Evolutionary conservation across 23 tunicate genomes (phyloP), one percentile per base, ranked within the genome.

Genomic region (Ascidia mentula): DNA sequence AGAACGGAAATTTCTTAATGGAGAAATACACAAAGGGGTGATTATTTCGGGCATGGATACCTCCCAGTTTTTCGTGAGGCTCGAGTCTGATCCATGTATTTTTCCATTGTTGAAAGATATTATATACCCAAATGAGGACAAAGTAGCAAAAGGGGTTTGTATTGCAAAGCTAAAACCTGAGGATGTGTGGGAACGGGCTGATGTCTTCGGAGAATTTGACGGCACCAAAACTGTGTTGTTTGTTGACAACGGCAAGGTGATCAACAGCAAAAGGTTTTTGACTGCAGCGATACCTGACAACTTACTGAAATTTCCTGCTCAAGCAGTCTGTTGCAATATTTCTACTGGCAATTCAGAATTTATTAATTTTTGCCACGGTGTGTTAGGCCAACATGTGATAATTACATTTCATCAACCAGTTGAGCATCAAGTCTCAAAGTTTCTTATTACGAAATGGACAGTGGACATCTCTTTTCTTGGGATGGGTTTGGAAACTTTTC

Each of bases 231-330:
- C 65, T 53, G 22, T 53, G 13, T 53, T 53, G 22, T 53, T 53
- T 9, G 12, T 53, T 6, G 65, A 53, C 13, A 5, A 26, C 4
- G 65, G 65, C 65, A 53, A 53, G 13, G 65, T 53, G 24, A 53
- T 53, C 2, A 53, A 53, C 65, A 53, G 65, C 65, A 53, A 53
- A 53, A 53, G 65, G 65, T 53, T 53, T 9, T 53, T 53, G 65
- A 9, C 24, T 53, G 65, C 65, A 6, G 24, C 65, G 24, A 53
- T 53, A 53, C 65, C 65, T 53, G 65, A 53, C 24, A 53, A 53
- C 24, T 28, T 53, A 20, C 4, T 53, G 65, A 53, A 53, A 20
- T 20, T 53, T 53, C 65, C 65, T 6, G 65, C 65, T 53, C 1
- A 26, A 20, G 65, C 65, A 5, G 24, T 53, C 13, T 53, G 65